Conservation (phyloP, 1,140 invertebrate genomes). For the Tetramorium alpestre region DNA sequence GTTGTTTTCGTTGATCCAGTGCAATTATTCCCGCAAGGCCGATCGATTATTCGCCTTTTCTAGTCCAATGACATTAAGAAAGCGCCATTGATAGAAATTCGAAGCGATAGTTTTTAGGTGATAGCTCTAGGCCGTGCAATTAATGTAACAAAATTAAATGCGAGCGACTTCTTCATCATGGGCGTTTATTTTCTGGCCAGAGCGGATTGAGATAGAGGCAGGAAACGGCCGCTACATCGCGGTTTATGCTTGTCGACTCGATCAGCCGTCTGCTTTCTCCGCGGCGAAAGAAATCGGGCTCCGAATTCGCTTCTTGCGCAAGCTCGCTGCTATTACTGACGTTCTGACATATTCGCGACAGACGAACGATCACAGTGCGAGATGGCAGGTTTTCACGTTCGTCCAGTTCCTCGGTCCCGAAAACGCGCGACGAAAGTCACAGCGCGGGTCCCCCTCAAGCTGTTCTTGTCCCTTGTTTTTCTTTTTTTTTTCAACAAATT, state of each 20-base stretch:
- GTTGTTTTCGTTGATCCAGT: neutral
- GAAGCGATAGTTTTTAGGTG: neutral
- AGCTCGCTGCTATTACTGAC: neutral
- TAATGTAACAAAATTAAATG: slow-evolving; percentile 18
- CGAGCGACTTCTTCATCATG: neutral
- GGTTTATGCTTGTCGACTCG: slow-evolving; percentile 18
- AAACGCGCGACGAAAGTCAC: neutral
- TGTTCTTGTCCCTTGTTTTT: no score
- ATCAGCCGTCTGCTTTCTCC: slow-evolving; percentile 54
- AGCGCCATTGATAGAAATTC: neutral
- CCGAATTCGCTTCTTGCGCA: slow-evolving; percentile 51
- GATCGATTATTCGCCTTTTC: neutral
- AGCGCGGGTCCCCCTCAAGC: neutral
- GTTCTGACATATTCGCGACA: neutral
- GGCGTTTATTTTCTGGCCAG: neutral
- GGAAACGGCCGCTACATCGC: slow-evolving; percentile 10
- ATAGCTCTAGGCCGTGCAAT: slow-evolving; percentile 17
- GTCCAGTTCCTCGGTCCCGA: neutral
- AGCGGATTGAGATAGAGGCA: slow-evolving; percentile 13
- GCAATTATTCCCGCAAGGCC: neutral
- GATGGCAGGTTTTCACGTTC: neutral
- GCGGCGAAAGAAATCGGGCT: slow-evolving; percentile 23
- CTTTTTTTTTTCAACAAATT: neutral
- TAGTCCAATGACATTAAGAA: neutral
- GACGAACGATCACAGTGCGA: neutral